Conservation (phyloP, 1,140 invertebrate genomes). For the Anoplolepis gracilipes region DNA sequence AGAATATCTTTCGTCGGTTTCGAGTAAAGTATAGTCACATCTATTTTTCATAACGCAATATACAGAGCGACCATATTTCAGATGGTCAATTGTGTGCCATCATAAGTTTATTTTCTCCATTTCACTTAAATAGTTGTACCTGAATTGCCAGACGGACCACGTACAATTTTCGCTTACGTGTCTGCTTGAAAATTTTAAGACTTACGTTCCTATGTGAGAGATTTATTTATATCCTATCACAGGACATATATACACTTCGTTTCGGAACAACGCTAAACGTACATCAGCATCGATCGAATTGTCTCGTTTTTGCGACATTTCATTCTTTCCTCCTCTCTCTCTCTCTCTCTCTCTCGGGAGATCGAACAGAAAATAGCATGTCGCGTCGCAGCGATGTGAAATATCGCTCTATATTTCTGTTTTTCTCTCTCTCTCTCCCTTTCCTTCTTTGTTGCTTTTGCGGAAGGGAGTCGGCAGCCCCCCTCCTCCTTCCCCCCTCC, state of each 20-base stretch:
- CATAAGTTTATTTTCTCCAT: not conserved
- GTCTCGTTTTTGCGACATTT: slow-evolving; percentile 26
- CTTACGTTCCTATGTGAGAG: not conserved
- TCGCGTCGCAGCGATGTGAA: slow-evolving; percentile 5
- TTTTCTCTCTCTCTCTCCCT: not conserved
- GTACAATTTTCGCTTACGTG: not conserved
- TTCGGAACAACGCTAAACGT: slow-evolving; percentile 3
- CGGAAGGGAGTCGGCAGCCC: not conserved
- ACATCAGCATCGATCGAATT: slow-evolving; percentile 18
- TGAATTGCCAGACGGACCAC: not conserved
- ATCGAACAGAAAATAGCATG: slow-evolving; percentile 23
- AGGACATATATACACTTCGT: not conserved
- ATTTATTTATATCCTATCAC: not conserved
- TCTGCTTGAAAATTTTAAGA: not conserved
- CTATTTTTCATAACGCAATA: not conserved
- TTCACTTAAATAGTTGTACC: not conserved
- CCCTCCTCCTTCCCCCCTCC: no score
- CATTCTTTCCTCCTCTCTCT: slow-evolving; percentile 38
- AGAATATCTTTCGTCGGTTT: not conserved
- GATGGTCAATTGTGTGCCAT: not conserved
- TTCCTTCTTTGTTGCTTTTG: not conserved
- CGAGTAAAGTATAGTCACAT: not conserved
- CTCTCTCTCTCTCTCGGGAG: not conserved
- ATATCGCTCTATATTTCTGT: not conserved
- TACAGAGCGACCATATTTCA: not conserved